These are phyloP conservation scores for Campoplex nolae DNA, from an alignment of 2,888 invertebrate genomes.

Conservation along the genomic window DNA sequence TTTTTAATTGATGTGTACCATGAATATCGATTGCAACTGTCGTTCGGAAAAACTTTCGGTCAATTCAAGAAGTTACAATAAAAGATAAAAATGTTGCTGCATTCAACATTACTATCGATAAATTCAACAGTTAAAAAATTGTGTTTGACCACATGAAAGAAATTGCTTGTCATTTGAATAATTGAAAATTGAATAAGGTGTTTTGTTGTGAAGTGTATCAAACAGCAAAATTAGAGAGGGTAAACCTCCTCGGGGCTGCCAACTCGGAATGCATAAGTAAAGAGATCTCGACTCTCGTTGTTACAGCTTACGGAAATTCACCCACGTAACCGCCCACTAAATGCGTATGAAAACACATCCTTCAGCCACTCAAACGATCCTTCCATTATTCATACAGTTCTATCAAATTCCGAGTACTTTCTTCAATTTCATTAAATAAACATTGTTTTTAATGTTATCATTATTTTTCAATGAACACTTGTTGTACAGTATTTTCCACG, in stretches of 20 bases:
- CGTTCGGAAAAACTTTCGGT: not conserved
- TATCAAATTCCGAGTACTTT: not conserved
- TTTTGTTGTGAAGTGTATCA: not conserved
- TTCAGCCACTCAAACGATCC: conserved; percentile 2
- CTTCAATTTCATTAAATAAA: not conserved
- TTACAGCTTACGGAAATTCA: conserved; percentile 29
- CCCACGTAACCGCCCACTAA: conserved; percentile 52
- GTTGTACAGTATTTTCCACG: not conserved
- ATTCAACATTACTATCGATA: not conserved
- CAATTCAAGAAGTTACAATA: not conserved
- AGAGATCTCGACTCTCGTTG: conserved; percentile 40
- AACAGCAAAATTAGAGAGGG: conserved; percentile 6
- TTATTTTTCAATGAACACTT: not conserved
- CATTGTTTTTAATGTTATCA: not conserved
- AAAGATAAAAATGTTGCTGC: not conserved
- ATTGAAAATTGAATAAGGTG: conserved; percentile 15
- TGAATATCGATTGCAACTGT: not conserved
- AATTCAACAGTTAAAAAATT: not conserved
- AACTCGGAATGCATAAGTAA: conserved; percentile 57
- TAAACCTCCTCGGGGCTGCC: conserved; percentile 32
- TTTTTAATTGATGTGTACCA: too few relatives aligned
- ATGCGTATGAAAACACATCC: conserved; percentile 34
- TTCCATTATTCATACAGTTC: not conserved
- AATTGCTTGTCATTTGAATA: conserved; percentile 5
- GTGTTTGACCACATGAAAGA: not conserved